A percentile compares a stretch with the other conserved stretches of the same genome.
Conservation (phyloP, 2,888 invertebrate species). For the Leptopilina myrica region DNA sequence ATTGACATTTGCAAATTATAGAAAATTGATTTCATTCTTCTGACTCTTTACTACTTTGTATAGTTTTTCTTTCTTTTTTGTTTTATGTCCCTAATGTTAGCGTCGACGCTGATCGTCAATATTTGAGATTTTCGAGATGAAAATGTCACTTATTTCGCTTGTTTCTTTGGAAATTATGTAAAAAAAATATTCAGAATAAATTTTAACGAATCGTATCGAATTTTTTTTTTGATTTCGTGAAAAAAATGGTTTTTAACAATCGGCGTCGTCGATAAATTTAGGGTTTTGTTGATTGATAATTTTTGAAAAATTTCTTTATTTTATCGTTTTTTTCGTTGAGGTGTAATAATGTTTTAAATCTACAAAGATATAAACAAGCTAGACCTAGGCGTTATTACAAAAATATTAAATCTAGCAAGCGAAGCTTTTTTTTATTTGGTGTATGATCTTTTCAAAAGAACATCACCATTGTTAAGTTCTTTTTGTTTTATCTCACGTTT, state of each 20-base stretch:
- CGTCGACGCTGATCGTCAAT: too few species aligned
- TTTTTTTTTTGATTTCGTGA: background rate
- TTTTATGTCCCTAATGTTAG: background rate
- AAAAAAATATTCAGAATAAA: background rate
- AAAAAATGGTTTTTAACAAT: too few species aligned
- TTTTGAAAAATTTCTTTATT: background rate
- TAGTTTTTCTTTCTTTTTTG: background rate
- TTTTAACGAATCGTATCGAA: background rate
- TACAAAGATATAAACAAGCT: slow-evolving; percentile 70
- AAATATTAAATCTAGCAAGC: slow-evolving; percentile 77
- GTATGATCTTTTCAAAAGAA: slow-evolving; percentile 56
- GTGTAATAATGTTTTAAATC: slow-evolving; percentile 52
- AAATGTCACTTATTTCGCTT: too few species aligned
- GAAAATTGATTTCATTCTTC: background rate
- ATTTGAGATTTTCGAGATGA: too few species aligned
- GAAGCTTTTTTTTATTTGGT: slow-evolving; percentile 65
- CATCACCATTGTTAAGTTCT: slow-evolving; percentile 28
- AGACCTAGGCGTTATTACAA: slow-evolving; percentile 74
- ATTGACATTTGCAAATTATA: slow-evolving; percentile 21
- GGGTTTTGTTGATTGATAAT: too few species aligned
- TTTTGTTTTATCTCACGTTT: slow-evolving; percentile 46
- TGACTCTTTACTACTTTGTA: background rate
- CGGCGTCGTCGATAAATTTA: too few species aligned
- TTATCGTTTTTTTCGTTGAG: slow-evolving; percentile 38
- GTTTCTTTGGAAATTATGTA: background rate